These are phyloP conservation scores for Cerastis rubricosa DNA, from an alignment of 2,888 invertebrate species.

Conservation along the genomic window DNA sequence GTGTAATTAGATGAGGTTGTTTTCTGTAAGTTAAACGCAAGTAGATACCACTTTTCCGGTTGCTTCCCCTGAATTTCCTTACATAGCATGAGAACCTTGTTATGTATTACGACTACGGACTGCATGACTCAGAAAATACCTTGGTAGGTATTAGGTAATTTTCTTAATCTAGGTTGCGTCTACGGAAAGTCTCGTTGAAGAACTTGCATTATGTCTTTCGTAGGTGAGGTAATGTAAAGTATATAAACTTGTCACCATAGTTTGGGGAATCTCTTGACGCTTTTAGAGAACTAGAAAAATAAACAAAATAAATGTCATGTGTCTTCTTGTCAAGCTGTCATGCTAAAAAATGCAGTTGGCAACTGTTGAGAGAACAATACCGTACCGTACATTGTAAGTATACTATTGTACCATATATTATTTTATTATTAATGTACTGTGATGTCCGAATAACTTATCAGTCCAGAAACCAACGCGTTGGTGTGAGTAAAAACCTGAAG, in stretches of 20 bases:
- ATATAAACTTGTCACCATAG: background rate
- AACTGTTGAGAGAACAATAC: slow-evolving; percentile 4
- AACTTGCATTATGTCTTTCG: background rate
- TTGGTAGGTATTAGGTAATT: background rate
- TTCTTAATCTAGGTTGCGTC: background rate
- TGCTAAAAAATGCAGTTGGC: slow-evolving; percentile 36
- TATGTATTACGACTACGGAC: background rate
- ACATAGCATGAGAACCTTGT: background rate
- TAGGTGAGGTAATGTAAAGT: background rate
- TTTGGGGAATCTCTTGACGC: background rate
- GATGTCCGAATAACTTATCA: background rate
- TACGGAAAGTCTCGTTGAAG: background rate
- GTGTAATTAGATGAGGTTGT: slow-evolving; percentile 20
- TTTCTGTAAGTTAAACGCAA: background rate
- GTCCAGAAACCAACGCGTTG: background rate
- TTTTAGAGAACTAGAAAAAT: background rate
- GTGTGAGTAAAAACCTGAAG: background rate
- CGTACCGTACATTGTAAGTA: background rate
- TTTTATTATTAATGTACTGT: background rate
- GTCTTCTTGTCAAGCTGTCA: slow-evolving; percentile 14
- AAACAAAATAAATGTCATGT: background rate
- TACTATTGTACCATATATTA: background rate
- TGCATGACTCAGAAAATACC: background rate
- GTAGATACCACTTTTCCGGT: background rate
- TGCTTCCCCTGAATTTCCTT: background rate